These are phyloP conservation scores for Diplosoma virens DNA, from an alignment of 23 tunicate genomes.

Conservation along the genomic window DNA sequence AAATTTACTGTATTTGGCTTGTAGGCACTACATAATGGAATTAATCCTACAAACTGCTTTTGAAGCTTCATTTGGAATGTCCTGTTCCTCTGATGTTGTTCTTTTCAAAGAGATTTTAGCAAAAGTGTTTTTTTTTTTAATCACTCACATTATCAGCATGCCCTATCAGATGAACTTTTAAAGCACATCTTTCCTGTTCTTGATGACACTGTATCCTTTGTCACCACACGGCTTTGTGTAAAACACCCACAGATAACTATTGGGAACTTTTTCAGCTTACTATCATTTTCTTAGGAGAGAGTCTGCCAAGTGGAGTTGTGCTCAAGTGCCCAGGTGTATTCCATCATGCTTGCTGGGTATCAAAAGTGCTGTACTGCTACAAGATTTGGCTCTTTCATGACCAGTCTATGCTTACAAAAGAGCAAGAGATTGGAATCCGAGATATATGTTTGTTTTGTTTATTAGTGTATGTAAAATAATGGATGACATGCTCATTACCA, in stretches of 20 bases:
- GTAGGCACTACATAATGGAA: not conserved
- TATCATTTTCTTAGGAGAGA: not conserved
- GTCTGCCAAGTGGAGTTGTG: not conserved
- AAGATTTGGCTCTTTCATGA: constrained; percentile 11
- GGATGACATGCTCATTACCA: constrained; percentile 19
- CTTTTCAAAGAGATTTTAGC: not conserved
- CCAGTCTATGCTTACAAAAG: constrained; percentile 8
- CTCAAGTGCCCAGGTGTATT: constrained; percentile 7
- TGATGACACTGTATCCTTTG: too few relatives aligned
- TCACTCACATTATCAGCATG: not conserved
- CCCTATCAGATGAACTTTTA: not conserved
- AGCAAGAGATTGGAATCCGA: constrained; percentile 13
- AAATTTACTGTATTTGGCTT: not conserved
- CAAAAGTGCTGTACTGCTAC: constrained; percentile 6
- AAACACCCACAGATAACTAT: constrained; percentile 10
- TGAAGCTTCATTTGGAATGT: not conserved
- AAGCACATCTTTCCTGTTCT: not conserved
- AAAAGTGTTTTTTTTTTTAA: not conserved
- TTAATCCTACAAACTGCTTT: not conserved
- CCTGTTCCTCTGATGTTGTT: not conserved
- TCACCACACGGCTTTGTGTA: not conserved
- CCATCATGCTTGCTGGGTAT: constrained; percentile 15
- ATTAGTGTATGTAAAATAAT: not conserved
- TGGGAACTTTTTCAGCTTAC: constrained; percentile 2
- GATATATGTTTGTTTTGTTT: constrained; percentile 12